Base-by-base conservation (phyloP, 2,113 vertebrate genomes). In the Fukomys damarensis region DNA sequence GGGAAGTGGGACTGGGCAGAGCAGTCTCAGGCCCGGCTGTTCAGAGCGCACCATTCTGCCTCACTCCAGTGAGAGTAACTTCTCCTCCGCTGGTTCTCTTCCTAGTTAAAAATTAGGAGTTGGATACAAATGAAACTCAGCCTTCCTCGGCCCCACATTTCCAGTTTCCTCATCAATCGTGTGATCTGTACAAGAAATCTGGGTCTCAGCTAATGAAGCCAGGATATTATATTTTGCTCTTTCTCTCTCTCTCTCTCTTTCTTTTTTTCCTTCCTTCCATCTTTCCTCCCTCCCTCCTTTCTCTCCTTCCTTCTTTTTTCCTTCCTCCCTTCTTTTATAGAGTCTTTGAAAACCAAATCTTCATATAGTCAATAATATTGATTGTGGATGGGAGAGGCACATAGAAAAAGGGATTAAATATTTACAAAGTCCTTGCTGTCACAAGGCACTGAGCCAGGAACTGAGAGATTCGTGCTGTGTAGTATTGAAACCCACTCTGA, bases 401-500 rank as follows among this genome's bases (percentile, higher is more conserved):
- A 2, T 20, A 12, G 6, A 32, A 91, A 35, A 35, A 65, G 16
- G 35, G 54, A n/a, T 65, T 88, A 92, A 82, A 54, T 92, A 91
- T 70, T 94, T 70, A 49, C 20, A 46, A 58, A 35, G 54, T 13
- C 32, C 66, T 95, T 95, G 86, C 92, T 72, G 35, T 88, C 46
- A 30, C 38, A 85, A 30, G 72, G 65, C 32, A 20, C 61, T 41
- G 52, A 91, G 59, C 82, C 72, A 91, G 32, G 54, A 92, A 74
- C 43, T 89, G 77, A 54, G 41, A 95, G 65, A 89, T 65, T 89
- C 56, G 30, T 26, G 20, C 41, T 91, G 16, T 8, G 11, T 66
- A 93, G 92, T 70, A 49, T 58, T 41, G 35, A 92, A 96, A 74
- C 80, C 80, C 76, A 76, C 70, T 94, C 80, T 81, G 59, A 93